phyloP scores from a whole-genome alignment of 2,113 vertebrate species.

The Platycercus adscitus region DNA sequence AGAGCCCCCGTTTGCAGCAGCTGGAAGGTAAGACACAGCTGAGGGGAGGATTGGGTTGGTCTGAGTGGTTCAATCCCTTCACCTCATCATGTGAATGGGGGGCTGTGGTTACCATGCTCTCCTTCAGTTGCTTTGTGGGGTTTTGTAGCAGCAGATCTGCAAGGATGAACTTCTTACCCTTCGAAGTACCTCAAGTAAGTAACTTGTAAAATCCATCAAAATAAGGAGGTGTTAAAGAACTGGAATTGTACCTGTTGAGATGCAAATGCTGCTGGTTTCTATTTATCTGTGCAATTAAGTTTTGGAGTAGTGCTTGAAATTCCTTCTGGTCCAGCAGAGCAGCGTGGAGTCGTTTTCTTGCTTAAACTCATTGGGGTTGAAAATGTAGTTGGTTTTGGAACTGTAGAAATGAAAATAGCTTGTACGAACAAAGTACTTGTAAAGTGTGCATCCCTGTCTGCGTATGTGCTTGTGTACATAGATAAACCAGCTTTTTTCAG shows the following conservation, averaged over 20 bases:
- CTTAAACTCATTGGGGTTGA: not conserved
- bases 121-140: fast-evolving
- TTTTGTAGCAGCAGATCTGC: not conserved
- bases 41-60: too few relatives aligned
- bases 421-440: not conserved
- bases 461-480: too few relatives aligned
- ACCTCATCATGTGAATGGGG: fast-evolving
- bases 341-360: not conserved
- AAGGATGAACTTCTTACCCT: fast-evolving
- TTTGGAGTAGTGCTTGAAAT: constrained; percentile 18
- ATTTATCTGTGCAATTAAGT: not conserved
- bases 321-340: not conserved
- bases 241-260: not conserved
- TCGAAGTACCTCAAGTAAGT: fast-evolving
- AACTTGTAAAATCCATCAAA: not conserved
- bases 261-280: not conserved
- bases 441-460: not conserved
- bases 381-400: not conserved
- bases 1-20: not conserved
- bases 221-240: not conserved
- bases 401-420: not conserved
- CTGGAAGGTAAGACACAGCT: not conserved
- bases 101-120: too few relatives aligned
- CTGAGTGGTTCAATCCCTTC: not conserved
- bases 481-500: not conserved